These are phyloP conservation scores for Eulemur rubriventer DNA, from an alignment of 2,797 vertebrate species.

Conservation along the genomic window DNA sequence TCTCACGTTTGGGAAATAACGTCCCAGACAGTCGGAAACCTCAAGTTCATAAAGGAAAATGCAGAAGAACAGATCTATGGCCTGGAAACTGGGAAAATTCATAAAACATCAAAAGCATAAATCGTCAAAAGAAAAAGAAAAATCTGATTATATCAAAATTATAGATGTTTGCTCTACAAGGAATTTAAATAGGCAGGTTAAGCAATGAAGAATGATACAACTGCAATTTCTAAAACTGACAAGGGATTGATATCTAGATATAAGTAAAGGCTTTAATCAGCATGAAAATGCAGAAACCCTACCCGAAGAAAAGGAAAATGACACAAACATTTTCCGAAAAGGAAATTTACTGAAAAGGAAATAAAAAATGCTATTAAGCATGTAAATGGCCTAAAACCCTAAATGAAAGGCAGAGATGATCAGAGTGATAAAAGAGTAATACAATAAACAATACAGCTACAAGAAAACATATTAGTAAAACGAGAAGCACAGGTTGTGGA, in stretches of 20 bases:
- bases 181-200: not conserved
- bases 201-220: not conserved
- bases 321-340: not conserved
- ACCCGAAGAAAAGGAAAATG: not conserved
- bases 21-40: not conserved
- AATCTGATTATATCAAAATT: not conserved
- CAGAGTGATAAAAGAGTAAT: too few species aligned
- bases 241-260: not conserved
- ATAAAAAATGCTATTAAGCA: not conserved
- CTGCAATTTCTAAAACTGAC: not conserved
- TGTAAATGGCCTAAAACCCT: too few species aligned
- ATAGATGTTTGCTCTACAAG: not conserved
- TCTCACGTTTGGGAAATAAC: too few species aligned
- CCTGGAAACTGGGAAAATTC: not conserved
- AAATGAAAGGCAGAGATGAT: not conserved
- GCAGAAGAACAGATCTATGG: not conserved
- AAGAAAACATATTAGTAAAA: not conserved
- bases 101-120: not conserved
- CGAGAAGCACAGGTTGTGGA: too few species aligned
- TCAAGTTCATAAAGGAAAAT: not conserved
- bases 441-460: not conserved
- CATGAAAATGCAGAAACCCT: not conserved
- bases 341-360: not conserved
- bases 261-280: not conserved
- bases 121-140: not conserved